A percentile compares a stretch with the other conserved stretches of the same genome.
phyloP scores from a whole-genome alignment of 2,113 vertebrate genomes.

The Felis catus region DNA sequence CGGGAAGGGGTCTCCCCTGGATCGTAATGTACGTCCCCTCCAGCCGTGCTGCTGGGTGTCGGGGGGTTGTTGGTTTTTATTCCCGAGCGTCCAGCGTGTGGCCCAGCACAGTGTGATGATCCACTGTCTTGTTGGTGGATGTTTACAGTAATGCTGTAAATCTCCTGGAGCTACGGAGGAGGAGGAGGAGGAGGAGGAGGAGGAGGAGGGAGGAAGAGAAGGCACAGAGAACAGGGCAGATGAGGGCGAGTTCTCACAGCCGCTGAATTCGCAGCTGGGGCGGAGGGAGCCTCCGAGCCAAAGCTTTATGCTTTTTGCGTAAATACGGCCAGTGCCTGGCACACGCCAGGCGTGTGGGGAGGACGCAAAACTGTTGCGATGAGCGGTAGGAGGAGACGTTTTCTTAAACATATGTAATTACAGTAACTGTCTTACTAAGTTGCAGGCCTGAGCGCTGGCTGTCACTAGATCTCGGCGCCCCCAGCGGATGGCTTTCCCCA shows the following conservation, averaged over 20 bases:
- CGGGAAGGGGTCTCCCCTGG: not conserved
- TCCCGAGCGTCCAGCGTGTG: fast-evolving
- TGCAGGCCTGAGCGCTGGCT: not conserved
- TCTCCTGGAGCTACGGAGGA: not conserved
- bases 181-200: not conserved
- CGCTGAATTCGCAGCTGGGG: too few relatives aligned
- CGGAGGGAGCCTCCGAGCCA: not conserved
- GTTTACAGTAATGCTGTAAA: not conserved
- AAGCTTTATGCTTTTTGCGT: not conserved
- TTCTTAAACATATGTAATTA: not conserved
- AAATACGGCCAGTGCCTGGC: fast-evolving
- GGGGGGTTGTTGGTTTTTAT: not conserved
- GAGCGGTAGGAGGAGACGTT: not conserved
- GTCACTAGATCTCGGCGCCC: not conserved
- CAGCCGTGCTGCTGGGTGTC: not conserved
- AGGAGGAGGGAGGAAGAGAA: not conserved
- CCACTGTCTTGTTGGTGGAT: not conserved
- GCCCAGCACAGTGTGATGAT: not conserved
- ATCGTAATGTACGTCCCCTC: not conserved
- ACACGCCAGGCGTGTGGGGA: not conserved
- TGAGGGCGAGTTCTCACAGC: not conserved
- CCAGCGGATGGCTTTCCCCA: not conserved
- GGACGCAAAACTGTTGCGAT: fast-evolving
- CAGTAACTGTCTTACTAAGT: too few relatives aligned
- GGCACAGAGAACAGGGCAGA: not conserved